These are phyloP conservation scores for Globicephala melas DNA, from an alignment of 2,113 vertebrate species.

Conservation along the genomic window DNA sequence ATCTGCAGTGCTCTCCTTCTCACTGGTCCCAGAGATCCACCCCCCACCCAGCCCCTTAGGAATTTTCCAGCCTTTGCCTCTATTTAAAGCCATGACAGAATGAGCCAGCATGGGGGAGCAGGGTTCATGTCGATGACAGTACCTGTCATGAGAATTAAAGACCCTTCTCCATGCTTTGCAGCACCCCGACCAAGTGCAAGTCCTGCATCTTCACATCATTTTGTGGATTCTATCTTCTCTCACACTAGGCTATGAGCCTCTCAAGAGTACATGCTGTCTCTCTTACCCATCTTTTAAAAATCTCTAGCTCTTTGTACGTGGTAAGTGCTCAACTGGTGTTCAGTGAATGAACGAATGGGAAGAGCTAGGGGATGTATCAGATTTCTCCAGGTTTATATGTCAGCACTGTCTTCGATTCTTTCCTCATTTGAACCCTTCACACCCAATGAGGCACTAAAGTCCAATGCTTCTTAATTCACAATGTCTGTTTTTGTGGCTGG, in stretches of 20 bases:
- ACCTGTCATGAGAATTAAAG: not conserved
- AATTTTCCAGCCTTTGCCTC: not conserved
- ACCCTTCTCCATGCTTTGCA: not conserved
- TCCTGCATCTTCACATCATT: not conserved
- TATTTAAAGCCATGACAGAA: not conserved
- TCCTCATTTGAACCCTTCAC: not conserved
- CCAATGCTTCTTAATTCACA: not conserved
- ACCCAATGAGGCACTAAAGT: not conserved
- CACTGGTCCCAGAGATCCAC: not conserved
- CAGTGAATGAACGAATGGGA: not conserved
- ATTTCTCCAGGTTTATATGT: not conserved
- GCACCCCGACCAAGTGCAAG: not conserved
- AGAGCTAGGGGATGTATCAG: not conserved
- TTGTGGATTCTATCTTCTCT: not conserved
- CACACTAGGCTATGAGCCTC: not conserved
- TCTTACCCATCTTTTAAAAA: not conserved
- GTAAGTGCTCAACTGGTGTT: not conserved
- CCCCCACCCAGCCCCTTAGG: not conserved
- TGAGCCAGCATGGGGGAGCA: too few species aligned
- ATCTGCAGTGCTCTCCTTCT: not conserved
- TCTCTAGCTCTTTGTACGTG: not conserved
- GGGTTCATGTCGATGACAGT: not conserved
- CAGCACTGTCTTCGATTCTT: not conserved
- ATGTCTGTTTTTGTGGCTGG: not conserved
- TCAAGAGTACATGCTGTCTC: not conserved